Conservation (phyloP, 2,888 invertebrate species). For the Clivina fossor region DNA sequence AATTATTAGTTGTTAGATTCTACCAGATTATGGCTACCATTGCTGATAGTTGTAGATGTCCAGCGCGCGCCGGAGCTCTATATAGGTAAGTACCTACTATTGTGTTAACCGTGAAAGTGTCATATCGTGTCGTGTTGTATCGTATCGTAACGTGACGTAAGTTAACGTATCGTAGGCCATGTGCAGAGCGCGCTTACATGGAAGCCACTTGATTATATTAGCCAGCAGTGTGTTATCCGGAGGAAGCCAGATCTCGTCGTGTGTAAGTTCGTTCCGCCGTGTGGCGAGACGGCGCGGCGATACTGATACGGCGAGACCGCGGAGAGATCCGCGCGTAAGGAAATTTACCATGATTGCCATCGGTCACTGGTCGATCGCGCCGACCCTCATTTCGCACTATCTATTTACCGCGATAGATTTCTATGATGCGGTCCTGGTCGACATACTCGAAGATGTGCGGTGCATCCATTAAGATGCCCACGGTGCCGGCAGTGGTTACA, state of each 20-base stretch:
- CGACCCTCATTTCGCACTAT: constrained; percentile 25
- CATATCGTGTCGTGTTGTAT: no score
- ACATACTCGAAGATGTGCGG: constrained; percentile 98
- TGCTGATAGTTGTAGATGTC: neutral
- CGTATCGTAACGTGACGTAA: no score
- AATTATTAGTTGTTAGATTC: no score
- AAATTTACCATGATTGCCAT: constrained; percentile 30
- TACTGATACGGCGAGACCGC: constrained; percentile 23
- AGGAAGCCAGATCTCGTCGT: constrained; percentile 42
- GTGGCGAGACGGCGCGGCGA: no score
- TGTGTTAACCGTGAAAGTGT: no score
- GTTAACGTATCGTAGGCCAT: constrained; percentile 28
- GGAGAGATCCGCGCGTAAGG: constrained; percentile 22
- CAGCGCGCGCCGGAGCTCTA: constrained; percentile 9
- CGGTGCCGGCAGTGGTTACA: constrained; percentile 92
- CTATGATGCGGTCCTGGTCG: constrained; percentile 94
- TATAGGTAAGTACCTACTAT: no score
- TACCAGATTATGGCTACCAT: no score
- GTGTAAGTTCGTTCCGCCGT: constrained; percentile 22
- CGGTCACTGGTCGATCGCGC: constrained; percentile 28
- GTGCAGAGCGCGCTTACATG: constrained; percentile 43
- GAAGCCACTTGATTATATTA: constrained; percentile 52
- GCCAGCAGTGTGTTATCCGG: constrained; percentile 43
- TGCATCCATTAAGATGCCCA: constrained; percentile 95
- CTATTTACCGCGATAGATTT: constrained; percentile 91